Evolutionary conservation across 2,113 vertebrate species (phyloP), one percentile per base, ranked within the genome.

Genomic region (Scomber japonicus): DNA sequence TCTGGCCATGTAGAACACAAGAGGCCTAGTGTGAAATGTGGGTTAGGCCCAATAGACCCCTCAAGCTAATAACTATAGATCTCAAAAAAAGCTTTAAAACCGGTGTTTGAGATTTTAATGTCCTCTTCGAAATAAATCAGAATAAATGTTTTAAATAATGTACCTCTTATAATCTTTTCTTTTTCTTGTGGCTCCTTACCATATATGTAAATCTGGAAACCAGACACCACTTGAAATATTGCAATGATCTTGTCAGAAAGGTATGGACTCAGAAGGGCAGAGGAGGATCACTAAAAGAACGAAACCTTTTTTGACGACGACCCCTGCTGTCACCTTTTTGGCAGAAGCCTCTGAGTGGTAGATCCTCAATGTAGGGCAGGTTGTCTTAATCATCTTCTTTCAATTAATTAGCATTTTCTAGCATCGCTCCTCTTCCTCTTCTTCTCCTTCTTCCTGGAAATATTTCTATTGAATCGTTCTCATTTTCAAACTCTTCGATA

Each of bases 281-380:
- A 27, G 51, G 60, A 84, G 80, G 68, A 73, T 78, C 72, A 71
- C 71, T 61, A 59, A 46, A 71, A 67, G 84, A 84, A 89, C 83
- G 78, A 68, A 53, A 27, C 59, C 61, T 40, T 68, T 27, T 78
- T 72, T 83, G 75, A 78, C 65, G 63, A 64, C 53, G 21, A 78
- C 75, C 75, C 75, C 70, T 56, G 57, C 57, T 55, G 80, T 88
- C 51, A 89, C 83, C 73, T 57, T 78, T 27, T 81, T 15, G 21
- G 55, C 62, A 51, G 45, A 70, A 27, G 30, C 62, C 59, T 15
- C 61, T 74, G 10, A 61, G 40, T 16, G 27, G 70, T 31, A 19
- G 53, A 56, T 66, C 21, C 63, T 62, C 19, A 71, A 84, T 77
- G 55, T 79, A 71, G 86, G 70, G 31, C 70, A 69, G 44, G 56